Evolutionary conservation across 2,797 vertebrate species (phyloP), one percentile per base, ranked within the genome.

Genomic region (Coregonus suidteri): DNA sequence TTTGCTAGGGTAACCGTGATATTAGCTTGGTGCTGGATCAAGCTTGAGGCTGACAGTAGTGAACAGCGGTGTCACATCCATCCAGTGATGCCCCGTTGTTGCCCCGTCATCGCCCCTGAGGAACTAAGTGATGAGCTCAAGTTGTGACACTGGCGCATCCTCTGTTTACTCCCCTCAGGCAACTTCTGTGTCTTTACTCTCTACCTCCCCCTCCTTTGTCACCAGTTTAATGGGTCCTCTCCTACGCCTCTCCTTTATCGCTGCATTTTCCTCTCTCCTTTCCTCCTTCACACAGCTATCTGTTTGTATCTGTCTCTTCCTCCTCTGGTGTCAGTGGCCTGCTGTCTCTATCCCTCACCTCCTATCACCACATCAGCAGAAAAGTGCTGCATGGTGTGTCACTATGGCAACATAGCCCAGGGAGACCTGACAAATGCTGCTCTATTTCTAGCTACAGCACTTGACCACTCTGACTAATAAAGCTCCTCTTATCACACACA

Each of bases 351-450:
- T 53, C 18, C 54, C 7, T 41, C 41, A 35, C 62, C 35, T 56
- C 52, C 66, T 71, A 64, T 53, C 68, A 74, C 72, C 1, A 31
- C 59, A 73, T 83, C 75, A 83, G 73, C 78, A 79, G 62, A 77
- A 77, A 79, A 75, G 67, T 68, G 30, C 77, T 72, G 77, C 77
- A 75, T 54, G 53, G 15, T 54, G 41, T 47, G 41, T 47, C 41
- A 47, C 41, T 11, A 13, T 47, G 41, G 41, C 41, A 47, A 47
- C 41, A 47, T 2, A 47, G 41, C 9, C 11, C 41, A 11, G 9
- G 41, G 41, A 47, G 41, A 47, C 41, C 51, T 31, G 41, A n/a
- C 51, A 66, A 35, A 77, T 56, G 14, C 16, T 56, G 11, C 30
- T 52, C 30, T 54, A 31, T 73, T 16, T 25, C 15, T 59, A 20